Conservation (phyloP, 2,888 invertebrate species). For the Seladonia tumulorum region DNA sequence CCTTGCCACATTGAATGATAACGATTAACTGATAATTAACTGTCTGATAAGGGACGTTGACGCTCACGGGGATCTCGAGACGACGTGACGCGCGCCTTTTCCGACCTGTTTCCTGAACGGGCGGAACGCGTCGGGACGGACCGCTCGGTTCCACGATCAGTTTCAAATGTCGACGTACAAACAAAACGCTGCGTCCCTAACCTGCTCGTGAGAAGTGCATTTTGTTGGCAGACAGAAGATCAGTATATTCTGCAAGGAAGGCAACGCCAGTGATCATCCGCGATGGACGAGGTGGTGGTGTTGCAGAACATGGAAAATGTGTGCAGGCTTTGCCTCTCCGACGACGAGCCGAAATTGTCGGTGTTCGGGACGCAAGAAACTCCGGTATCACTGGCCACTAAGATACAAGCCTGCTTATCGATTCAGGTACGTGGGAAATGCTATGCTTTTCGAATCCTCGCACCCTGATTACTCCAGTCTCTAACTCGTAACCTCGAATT, state of each 20-base stretch:
- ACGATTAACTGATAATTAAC: constrained; percentile 13
- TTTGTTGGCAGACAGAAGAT: constrained; percentile 29
- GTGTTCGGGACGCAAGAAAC: constrained; percentile 86
- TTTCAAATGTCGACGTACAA: constrained; percentile 75
- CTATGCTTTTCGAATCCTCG: background rate
- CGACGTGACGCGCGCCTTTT: constrained; percentile 17
- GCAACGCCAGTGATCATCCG: constrained; percentile 22
- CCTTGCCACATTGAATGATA: no score
- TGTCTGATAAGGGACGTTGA: background rate
- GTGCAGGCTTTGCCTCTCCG: constrained; percentile 88
- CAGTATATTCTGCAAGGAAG: constrained; percentile 15
- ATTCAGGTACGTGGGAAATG: constrained; percentile 86
- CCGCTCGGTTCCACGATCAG: constrained; percentile 64
- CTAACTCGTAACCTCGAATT: background rate
- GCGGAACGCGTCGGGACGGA: constrained; percentile 60
- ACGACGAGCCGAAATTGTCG: constrained; percentile 87
- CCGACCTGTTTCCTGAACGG: constrained; percentile 15
- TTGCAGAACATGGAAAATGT: constrained; percentile 83
- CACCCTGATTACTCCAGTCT: background rate
- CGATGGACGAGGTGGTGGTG: constrained; percentile 77
- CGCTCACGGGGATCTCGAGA: background rate
- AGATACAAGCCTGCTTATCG: constrained; percentile 88
- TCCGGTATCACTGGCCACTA: constrained; percentile 86
- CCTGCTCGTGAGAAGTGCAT: constrained; percentile 62
- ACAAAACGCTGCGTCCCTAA: constrained; percentile 78